Conservation (phyloP, 2,797 vertebrate species). For the Onychomys arenicola region DNA sequence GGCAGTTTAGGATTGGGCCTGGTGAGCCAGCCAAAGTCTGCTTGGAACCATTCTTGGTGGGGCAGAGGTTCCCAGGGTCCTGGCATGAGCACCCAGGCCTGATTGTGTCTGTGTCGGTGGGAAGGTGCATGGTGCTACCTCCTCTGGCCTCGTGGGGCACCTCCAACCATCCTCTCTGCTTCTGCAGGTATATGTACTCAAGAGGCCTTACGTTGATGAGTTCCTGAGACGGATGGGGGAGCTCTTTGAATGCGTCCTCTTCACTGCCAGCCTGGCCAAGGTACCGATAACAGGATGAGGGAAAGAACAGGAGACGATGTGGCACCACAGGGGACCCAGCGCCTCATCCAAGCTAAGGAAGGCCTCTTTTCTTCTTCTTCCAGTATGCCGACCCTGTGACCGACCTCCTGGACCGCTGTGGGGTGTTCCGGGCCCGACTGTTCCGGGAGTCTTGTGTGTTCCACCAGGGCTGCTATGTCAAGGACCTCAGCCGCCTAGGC, state of each 20-base stretch:
- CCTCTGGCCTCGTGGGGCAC: not conserved
- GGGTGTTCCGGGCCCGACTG: slow-evolving; percentile 92
- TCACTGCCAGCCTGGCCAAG: slow-evolving; percentile 96
- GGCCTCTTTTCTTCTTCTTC: not conserved
- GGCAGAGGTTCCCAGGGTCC: not conserved
- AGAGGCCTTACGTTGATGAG: slow-evolving; percentile 95
- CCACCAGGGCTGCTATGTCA: slow-evolving; percentile 96
- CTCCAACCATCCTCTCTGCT: not conserved
- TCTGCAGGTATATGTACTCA: slow-evolving; percentile 94
- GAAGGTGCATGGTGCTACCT: accelerated
- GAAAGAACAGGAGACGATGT: not conserved
- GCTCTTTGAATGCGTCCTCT: slow-evolving; percentile 94
- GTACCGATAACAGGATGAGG: slow-evolving; percentile 83
- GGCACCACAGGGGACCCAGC: not conserved
- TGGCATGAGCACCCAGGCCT: not conserved
- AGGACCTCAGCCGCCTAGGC: slow-evolving; percentile 94
- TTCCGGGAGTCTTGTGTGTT: slow-evolving; percentile 97
- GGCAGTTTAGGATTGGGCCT: not conserved
- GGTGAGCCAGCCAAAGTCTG: not conserved
- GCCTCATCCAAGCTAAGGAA: not conserved
- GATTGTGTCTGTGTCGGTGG: not conserved
- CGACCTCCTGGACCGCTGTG: slow-evolving; percentile 92
- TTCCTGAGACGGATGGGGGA: slow-evolving; percentile 95
- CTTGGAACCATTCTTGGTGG: not conserved
- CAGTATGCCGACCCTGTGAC: slow-evolving; percentile 96